A percentile compares a stretch with the other conserved stretches of the same genome.
These are phyloP conservation scores for Pluvianellus socialis DNA, from an alignment of 2,113 vertebrate genomes.

Conservation along the genomic window DNA sequence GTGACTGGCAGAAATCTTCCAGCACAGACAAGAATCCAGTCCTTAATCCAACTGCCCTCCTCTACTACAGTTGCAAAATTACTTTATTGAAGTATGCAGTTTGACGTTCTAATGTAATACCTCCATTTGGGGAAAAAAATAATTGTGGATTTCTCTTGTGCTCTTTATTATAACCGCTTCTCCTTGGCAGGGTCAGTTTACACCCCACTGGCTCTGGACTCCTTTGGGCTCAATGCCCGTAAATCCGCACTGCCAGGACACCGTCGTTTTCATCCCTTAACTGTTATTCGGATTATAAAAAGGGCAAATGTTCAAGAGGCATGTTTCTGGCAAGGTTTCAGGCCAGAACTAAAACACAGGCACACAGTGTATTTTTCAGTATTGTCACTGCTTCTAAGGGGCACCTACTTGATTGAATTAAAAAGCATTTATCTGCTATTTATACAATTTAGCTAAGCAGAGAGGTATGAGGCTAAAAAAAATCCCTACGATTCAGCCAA, in stretches of 20 bases:
- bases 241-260: neutral
- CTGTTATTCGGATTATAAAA: neutral
- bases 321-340: neutral
- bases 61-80: neutral
- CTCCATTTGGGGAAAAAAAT: neutral
- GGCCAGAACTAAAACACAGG: neutral
- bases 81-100: neutral
- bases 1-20: neutral
- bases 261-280: neutral
- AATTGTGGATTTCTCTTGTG: neutral
- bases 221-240: neutral
- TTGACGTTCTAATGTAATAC: neutral
- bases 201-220: neutral
- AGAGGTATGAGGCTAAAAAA: conserved; percentile 28
- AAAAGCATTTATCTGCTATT: neutral
- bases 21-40: neutral
- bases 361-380: neutral
- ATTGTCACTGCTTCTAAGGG: conserved; percentile 23
- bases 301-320: neutral
- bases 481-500: conserved; percentile 12
- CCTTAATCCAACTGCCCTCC: neutral
- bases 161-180: neutral
- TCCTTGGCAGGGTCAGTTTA: neutral
- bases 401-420: conserved; percentile 18
- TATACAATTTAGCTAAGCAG: neutral